Percentiles rank a stretch among this genome's conserved stretches.
Conservation (phyloP, 35 echinoderm and acorn worm genomes). For the Lytechinus pictus region DNA sequence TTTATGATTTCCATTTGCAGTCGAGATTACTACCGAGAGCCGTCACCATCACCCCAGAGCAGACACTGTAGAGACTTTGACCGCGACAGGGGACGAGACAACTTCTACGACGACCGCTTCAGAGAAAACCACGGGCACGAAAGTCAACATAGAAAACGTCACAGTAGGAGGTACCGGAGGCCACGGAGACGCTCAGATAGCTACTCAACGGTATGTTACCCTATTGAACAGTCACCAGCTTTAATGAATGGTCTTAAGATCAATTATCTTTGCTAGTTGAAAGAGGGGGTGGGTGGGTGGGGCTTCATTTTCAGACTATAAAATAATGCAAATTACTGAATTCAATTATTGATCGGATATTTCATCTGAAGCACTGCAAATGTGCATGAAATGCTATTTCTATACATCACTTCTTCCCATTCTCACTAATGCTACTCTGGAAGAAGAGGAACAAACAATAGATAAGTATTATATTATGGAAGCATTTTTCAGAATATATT, state of each 20-base stretch:
- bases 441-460: neutral
- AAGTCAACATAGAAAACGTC: slow-evolving; percentile 33
- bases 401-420: neutral
- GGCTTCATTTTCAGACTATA: neutral
- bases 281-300: neutral
- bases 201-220: slow-evolving; percentile 51
- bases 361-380: neutral
- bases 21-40: slow-evolving; percentile 54
- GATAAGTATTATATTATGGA: too few relatives aligned
- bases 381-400: neutral
- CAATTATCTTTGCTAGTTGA: neutral
- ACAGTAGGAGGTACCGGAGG: slow-evolving; percentile 37
- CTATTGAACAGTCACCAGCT: neutral
- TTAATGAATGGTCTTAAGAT: neutral
- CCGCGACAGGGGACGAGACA: slow-evolving; percentile 29
- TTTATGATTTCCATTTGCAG: neutral
- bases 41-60: slow-evolving; percentile 22
- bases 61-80: slow-evolving; percentile 18
- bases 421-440: neutral
- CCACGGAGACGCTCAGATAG: slow-evolving; percentile 37
- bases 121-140: slow-evolving; percentile 37
- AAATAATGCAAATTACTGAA: neutral
- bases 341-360: neutral
- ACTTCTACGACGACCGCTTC: slow-evolving; percentile 55
- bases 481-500: too few relatives aligned